Evolutionary conservation across 2,113 vertebrate genomes (phyloP), one percentile per base, ranked within the genome.

Genomic region (Rhea pennata): DNA sequence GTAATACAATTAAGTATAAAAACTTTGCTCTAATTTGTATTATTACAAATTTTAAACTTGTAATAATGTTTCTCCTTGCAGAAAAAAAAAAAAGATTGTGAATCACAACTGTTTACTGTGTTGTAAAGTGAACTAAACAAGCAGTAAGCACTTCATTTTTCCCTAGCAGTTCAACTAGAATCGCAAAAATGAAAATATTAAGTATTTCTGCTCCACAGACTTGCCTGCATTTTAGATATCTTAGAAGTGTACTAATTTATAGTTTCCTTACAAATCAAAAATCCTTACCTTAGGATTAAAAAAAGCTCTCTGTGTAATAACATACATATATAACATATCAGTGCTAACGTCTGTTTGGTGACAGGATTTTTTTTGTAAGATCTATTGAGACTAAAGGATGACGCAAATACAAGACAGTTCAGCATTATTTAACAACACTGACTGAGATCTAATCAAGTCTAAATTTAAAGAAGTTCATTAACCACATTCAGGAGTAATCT

Each of bases 381-480:
- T 44, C 14, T 93, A 53, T 79, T 91, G 40, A 9, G 85, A 66
- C 42, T 31, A 79, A 69, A 77, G 39, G 31, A 70, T 62, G 72
- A 79, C 26, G 56, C 54, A 95, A 69, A 77, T 83, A 84, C 31
- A 95, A 92, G 87, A 86, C 90, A 40, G 58, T 92, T 80, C 85
- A 92, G 93, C 88, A 95, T 78, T 84, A 92, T 84, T 87, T 90
- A 91, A 80, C 80, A 87, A 90, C 89, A 93, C 4, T 85, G 88
- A 96, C 80, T 87, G 36, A 62, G 92, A 97, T 95, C 84, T 91
- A 97, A 97, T 96, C 86, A 96, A 90, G 87, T 78, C 76, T 95
- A 87, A 89, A 96, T 92, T 92, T 96, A 93, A 94, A 97, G 87
- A 97, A 74, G 80, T 59, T 95, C 85, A 92, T 96, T 96, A 96